Evolutionary conservation across 1,140 invertebrate genomes (phyloP).

Genomic region (Caerostris darwini): DNA sequence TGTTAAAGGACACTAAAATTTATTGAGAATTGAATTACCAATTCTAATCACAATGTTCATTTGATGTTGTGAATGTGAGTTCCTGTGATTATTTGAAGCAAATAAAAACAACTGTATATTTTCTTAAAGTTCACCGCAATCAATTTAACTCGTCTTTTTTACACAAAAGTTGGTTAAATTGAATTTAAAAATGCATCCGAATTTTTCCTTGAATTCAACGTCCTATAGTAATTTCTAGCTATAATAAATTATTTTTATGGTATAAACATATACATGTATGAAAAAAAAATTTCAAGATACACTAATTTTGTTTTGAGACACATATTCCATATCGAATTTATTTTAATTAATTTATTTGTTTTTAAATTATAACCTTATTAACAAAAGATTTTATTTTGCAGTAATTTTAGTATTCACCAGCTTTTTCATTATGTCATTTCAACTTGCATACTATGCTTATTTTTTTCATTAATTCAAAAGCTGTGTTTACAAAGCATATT

Average conservation of each 20-base stretch:
- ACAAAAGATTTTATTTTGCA: not conserved
- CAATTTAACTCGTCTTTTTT: not conserved
- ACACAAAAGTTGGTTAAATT: not conserved
- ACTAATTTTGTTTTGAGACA: not conserved
- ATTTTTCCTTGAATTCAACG: no score
- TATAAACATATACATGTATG: not conserved
- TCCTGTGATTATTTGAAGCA: not conserved
- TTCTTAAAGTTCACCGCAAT: not conserved
- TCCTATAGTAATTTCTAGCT: not conserved
- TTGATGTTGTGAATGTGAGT: not conserved
- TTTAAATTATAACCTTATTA: not conserved
- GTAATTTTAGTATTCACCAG: not conserved
- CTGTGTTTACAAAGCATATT: not conserved
- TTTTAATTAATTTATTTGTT: slow-evolving; percentile 6
- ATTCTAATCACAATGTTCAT: not conserved
- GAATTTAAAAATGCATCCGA: not conserved
- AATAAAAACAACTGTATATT: not conserved
- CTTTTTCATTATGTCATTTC: not conserved
- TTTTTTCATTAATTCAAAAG: not conserved
- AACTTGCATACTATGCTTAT: not conserved
- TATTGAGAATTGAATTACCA: not conserved
- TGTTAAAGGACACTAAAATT: not conserved
- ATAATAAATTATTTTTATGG: not conserved
- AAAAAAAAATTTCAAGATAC: not conserved
- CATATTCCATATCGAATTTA: not conserved